Base-by-base conservation (phyloP, 2,113 vertebrate species). In the Takifugu flavidus region DNA sequence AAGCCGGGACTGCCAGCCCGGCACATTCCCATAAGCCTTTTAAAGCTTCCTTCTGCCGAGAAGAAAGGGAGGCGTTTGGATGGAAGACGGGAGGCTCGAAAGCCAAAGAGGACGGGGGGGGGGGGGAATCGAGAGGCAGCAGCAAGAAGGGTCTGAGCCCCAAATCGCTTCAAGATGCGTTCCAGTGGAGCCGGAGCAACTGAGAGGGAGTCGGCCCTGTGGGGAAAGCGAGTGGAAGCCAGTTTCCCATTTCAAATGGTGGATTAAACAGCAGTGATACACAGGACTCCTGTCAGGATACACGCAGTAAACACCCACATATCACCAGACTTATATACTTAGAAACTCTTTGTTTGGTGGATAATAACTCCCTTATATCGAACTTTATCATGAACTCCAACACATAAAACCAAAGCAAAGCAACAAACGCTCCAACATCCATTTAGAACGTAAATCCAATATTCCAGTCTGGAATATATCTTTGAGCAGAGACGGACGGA, bases 91-190 rank as follows among this genome's bases (percentile, higher is more conserved):
- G 20, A 13, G 46, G 49, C 14, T 34, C 45, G 56, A 25, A 65
- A 54, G 57, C 53, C 42, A 53, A 34, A 44, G 69, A 53, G 25
- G 45, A 45, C 49, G 28, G 45, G 45, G 56, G 2, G 12, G 45
- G 43, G 46, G 20, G 20, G 14, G 28, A 43, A 29, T n/a, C 25
- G 20, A 11, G 65, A 46, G 62, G 54, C 65, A 66, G 53, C 53
- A 67, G 62, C 56, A 44, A 56, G 34, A 77, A 49, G 71, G 62
- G 73, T 66, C 81, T 79, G 81, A 82, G 77, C 80, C 82, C 74
- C 66, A 89, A 91, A 91, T 90, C 74, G 84, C 78, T 91, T 89
- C 87, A 88, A 91, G 90, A 89, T 91, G 90, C 85, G 73, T 72
- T 78, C 73, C 73, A 74, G 60, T 75, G 71, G 71, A 82, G 80